Base-by-base conservation (phyloP, 2,797 vertebrate genomes). In the Acipenser transmontanus region DNA sequence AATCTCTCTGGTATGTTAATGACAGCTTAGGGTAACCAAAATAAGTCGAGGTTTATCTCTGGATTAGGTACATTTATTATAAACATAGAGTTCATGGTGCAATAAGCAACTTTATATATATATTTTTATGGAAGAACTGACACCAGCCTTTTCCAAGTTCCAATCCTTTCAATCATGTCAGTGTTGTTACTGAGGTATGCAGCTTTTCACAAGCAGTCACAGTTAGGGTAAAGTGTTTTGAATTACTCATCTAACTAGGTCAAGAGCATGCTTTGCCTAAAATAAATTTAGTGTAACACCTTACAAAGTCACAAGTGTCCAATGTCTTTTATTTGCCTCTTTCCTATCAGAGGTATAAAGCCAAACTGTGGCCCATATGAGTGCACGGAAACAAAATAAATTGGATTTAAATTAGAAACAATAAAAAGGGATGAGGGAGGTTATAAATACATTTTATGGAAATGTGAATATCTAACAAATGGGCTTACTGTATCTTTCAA, bases 11-110 rank as follows among this genome's bases (percentile, higher is more conserved):
- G 75, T 73, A 81, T 76, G 69, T 73, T 85, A 80, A 85, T 83
- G 81, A 77, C 79, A 81, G 73, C 74, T 72, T 72, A 80, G 71
- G 59, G 78, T 84, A 83, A 83, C 78, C 81, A 86, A 89, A 86
- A 87, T 83, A 72, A 77, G 50, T 60, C 60, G 20, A 47, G 61
- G 59, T 68, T 49, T 70, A 65, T 69, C 69, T 64, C 54, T 84
- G 76, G 77, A 84, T 85, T 81, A 70, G 1, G 72, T 70, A 67
- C 65, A 68, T 34, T 34, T 64, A 64, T 65, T 51, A 64, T 62
- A 72, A 72, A 51, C 65, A 62, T 65, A 61, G 47, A 65, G 48
- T 47, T 49, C 50, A 49, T 69, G 78, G 74, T 71, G 60, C 80
- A 73, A 78, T 71, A 78, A 79, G 14, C 73, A 82, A 76, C 72